A percentile compares a stretch with the other conserved stretches of the same genome.
phyloP scores from a whole-genome alignment of 2,113 vertebrate genomes.

The Seriola aureovittata region DNA sequence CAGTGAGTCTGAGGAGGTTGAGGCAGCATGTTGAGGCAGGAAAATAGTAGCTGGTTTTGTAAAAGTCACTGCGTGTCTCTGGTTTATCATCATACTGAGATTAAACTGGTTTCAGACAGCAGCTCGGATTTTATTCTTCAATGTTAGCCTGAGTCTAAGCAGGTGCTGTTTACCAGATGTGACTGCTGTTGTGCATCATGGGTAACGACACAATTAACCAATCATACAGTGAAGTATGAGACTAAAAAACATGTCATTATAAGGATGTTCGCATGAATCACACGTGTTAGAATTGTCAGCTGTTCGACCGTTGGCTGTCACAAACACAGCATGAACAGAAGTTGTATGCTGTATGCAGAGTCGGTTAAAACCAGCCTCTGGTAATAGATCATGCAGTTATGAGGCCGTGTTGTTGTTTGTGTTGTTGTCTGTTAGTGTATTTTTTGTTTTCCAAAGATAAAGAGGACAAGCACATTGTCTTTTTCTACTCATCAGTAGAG shows the following conservation, averaged over 20 bases:
- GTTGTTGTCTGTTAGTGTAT: too few relatives aligned
- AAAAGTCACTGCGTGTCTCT: too few relatives aligned
- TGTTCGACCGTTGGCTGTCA: neutral
- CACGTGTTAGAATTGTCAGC: neutral
- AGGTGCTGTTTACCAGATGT: neutral
- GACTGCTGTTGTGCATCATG: neutral
- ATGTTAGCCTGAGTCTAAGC: neutral
- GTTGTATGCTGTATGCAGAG: constrained; percentile 5
- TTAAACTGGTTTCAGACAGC: too few relatives aligned
- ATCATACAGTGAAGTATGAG: neutral
- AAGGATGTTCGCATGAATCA: neutral
- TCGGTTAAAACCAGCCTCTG: too few relatives aligned
- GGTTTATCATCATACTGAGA: too few relatives aligned
- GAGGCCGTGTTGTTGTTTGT: too few relatives aligned
- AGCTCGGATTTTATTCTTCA: neutral
- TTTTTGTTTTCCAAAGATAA: too few relatives aligned
- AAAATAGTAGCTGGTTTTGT: too few relatives aligned
- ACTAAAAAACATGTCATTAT: neutral
- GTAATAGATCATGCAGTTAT: too few relatives aligned
- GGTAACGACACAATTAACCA: neutral
- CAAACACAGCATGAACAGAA: neutral
- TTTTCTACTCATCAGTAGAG: neutral
- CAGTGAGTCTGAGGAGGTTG: too few relatives aligned
- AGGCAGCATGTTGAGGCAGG: too few relatives aligned
- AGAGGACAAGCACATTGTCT: too few relatives aligned